phyloP scores from a whole-genome alignment of 1,140 invertebrate genomes.

The Brachionus plicatilis region DNA sequence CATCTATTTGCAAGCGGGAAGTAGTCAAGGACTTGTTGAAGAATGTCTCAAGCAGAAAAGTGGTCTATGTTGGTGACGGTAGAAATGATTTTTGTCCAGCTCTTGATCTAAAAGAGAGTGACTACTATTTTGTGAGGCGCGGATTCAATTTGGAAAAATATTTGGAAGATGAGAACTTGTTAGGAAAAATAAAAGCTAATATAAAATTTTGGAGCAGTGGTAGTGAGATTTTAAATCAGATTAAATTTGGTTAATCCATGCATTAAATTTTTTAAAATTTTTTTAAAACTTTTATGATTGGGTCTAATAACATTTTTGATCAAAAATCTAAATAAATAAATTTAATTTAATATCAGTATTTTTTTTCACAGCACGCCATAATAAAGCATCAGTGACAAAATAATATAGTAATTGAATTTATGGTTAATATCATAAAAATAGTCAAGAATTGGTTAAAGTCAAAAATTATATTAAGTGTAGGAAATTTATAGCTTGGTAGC shows the following conservation, averaged over 20 bases:
- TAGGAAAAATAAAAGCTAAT: not conserved
- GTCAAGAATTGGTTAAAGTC: no score
- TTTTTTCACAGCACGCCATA: no score
- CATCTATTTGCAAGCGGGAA: not conserved
- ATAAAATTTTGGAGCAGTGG: slow-evolving; percentile 11
- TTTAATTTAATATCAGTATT: no score
- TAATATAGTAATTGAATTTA: no score
- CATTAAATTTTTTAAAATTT: not conserved
- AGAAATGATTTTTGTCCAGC: slow-evolving; percentile 70
- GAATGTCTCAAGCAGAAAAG: slow-evolving; percentile 46
- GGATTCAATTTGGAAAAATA: slow-evolving; percentile 17
- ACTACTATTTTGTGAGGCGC: not conserved
- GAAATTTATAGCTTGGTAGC: no score
- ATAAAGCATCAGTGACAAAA: no score
- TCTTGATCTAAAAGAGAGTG: not conserved
- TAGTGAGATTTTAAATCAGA: slow-evolving; percentile 13
- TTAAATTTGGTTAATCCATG: not conserved
- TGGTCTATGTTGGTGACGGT: slow-evolving; percentile 73
- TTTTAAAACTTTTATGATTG: not conserved
- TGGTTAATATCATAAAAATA: no score
- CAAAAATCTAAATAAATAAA: no score
- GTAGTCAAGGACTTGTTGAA: slow-evolving; percentile 53
- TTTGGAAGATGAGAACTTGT: not conserved
- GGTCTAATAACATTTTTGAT: no score
- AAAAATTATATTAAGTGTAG: no score